Base-by-base conservation (phyloP, 2,797 vertebrate species). In the Gephyroberyx darwinii region DNA sequence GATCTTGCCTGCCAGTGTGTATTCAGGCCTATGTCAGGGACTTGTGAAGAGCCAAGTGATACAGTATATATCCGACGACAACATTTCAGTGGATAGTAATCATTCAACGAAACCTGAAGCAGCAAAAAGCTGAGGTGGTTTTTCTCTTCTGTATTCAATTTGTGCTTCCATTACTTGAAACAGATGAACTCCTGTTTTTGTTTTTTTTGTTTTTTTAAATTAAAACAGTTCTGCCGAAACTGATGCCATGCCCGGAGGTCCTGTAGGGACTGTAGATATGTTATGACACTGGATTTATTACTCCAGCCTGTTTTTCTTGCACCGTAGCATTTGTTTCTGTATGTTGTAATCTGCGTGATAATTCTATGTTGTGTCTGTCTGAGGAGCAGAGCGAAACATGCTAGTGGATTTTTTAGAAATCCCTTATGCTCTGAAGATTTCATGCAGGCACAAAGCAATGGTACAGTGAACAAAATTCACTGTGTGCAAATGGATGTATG, bases 151-250 rank as follows among this genome's bases (percentile, higher is more conserved):
- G 10, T 6, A 5, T 68, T 70, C 12, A 64, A 56, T 81, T 78
- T 58, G 54, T 43, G n/a, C 50, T 56, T 68, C 57, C 30, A n/a
- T 61, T 12, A 83, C 76, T 72, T 52, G 5, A 69, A 86, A 68
- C 77, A 55, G 52, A 77, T 64, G 60, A 63, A 12, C 16, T 67
- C 50, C 50, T 37, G 20, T 64, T 63, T 10, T 31, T 14, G 35
- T n/a, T n/a, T n/a, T n/a, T n/a, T n/a, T n/a, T n/a, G n/a, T n/a
- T n/a, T n/a, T n/a, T n/a, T 37, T 74, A 31, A 75, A 70, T 63
- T 73, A 41, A 74, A 82, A 72, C 56, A 43, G 64, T 8, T 63
- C 8, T 8, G 47, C 22, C 50, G 10, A 60, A 50, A 19, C 73
- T 47, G 22, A 47, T 58, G 59, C 13, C 17, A 2, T 22, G 33